phyloP scores from a whole-genome alignment of 2,797 vertebrate species.

The Crocidura indochinensis region DNA sequence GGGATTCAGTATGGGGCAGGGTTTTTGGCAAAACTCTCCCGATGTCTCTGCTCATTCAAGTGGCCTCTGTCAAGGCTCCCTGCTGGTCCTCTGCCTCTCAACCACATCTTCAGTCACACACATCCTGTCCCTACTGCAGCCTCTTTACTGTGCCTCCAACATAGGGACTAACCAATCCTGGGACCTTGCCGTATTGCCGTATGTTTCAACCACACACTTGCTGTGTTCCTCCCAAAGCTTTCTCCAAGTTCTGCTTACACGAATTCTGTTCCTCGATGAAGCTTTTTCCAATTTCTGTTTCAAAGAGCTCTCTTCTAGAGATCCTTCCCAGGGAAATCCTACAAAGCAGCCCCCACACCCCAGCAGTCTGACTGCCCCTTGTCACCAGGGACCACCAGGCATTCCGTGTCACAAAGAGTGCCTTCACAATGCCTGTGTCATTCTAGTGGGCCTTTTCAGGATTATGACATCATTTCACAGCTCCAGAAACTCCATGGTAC shows the following conservation, averaged over 20 bases:
- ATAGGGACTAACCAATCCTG: no score
- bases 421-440: rapidly evolving
- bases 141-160: neutral
- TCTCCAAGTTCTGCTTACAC: no score
- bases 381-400: rapidly evolving
- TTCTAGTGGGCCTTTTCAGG: rapidly evolving
- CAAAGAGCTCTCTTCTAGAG: neutral
- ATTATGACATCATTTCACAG: neutral
- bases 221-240: rapidly evolving
- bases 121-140: no score
- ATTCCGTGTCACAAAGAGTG: rapidly evolving
- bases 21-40: no score
- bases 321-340: neutral
- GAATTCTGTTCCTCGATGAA: neutral
- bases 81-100: neutral
- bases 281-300: neutral
- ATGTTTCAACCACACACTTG: rapidly evolving
- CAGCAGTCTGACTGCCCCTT: neutral
- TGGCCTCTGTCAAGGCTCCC: neutral
- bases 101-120: rapidly evolving
- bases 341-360: rapidly evolving
- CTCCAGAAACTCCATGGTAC: neutral
- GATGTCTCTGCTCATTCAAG: neutral
- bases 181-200: neutral
- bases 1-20: neutral